phyloP scores from a whole-genome alignment of 2,888 invertebrate species.

The Ceraclea dissimilis region DNA sequence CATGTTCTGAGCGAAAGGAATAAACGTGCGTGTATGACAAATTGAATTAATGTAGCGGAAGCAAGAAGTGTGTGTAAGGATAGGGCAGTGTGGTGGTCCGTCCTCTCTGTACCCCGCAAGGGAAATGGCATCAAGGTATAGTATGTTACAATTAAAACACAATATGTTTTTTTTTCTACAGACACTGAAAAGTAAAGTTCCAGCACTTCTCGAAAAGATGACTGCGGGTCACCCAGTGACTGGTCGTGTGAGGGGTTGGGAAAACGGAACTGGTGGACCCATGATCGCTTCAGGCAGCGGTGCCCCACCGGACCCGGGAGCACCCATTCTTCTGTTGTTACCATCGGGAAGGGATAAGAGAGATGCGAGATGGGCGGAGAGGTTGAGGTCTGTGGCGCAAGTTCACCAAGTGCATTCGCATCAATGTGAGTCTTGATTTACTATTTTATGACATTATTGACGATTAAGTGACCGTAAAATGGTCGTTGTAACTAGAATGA shows the following conservation, averaged over 20 bases:
- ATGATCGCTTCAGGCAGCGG: conserved; percentile 21
- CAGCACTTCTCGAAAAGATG: conserved; percentile 24
- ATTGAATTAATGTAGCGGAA: too few species aligned
- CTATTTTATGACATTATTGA: background rate
- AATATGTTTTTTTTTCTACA: conserved; percentile 12
- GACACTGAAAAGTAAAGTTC: conserved; percentile 25
- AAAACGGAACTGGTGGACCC: conserved; percentile 23
- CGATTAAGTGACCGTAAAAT: background rate
- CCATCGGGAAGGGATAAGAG: conserved; percentile 31
- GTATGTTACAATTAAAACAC: too few species aligned
- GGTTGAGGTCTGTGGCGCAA: conserved; percentile 30
- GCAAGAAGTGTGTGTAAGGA: too few species aligned
- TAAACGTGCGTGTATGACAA: too few species aligned
- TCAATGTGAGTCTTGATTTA: conserved; percentile 18
- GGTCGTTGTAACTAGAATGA: too few species aligned
- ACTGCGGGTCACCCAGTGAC: conserved; percentile 22
- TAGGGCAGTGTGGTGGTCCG: too few species aligned
- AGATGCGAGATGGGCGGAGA: conserved; percentile 31
- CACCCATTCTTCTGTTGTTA: conserved; percentile 28
- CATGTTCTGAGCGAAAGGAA: too few species aligned
- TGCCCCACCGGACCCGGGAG: conserved; percentile 18
- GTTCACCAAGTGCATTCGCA: conserved; percentile 26
- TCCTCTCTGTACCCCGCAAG: too few species aligned
- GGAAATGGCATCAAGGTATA: too few species aligned
- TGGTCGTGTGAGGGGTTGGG: conserved; percentile 23